Base-by-base conservation (phyloP, 2,113 vertebrate species). In the Entosphenus tridentatus region DNA sequence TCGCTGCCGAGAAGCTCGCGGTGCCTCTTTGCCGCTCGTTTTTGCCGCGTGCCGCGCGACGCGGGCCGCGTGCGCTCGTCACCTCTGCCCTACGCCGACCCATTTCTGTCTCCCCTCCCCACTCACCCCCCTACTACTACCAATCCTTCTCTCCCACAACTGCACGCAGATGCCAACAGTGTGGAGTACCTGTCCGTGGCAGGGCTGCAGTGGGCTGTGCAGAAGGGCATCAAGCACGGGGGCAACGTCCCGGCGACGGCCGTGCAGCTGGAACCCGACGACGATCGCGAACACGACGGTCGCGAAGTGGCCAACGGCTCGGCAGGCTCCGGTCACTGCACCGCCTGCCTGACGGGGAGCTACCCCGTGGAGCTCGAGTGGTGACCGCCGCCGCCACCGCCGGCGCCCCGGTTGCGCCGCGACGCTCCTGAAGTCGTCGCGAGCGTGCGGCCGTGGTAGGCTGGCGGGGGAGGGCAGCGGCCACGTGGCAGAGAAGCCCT, bases 341-440 rank as follows among this genome's bases (percentile, higher is more conserved):
- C 80, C 4, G 93, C 93, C 0, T 98, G 93, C 70, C 86, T 98
- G 68, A 95, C 91, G 1, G 92, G 93, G 71, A 82, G 88, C 69
- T 98, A 98, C 57, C 93, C 93, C 0, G 85, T 98, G 10, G 85
- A 95, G 71, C 77, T 98, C 9, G 88, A 96, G 56, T 98, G 93
- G 93, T 93, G 80, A 83, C n/a, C n/a, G 2, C n/a, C 62, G n/a
- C 21, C n/a, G 62, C n/a, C 62, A 9, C 62, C 9, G n/a, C 62
- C 2, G n/a, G 21, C n/a, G 11, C n/a, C n/a, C n/a, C 10, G n/a
- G 62, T 16, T 16, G 10, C 62, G 9, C n/a, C n/a, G n/a, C 62
- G 21, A 10, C 21, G 62, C n/a, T 11, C 2, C 11, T 16, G 8
- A n/a, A 65, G n/a, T 16, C 8, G 8, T 10, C 9, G 9, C 21